Conservation (phyloP, 2,797 vertebrate genomes). For the Fistularia commersonii region DNA sequence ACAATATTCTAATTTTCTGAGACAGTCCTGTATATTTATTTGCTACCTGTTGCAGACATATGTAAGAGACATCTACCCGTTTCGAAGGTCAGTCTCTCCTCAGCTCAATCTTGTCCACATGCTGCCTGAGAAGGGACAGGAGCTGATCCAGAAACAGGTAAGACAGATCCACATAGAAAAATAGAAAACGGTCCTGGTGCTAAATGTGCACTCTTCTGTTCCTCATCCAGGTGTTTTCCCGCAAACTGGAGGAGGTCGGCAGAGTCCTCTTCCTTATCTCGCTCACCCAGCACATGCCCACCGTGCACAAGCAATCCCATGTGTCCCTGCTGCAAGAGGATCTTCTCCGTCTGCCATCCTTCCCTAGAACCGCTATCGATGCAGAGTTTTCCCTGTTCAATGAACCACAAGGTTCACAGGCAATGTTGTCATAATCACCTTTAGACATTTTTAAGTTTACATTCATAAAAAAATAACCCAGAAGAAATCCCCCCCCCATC, state of each 20-base stretch:
- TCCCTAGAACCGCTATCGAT: slow-evolving; percentile 94
- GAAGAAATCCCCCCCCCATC: no score
- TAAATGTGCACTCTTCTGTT: neutral
- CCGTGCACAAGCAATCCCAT: slow-evolving; percentile 94
- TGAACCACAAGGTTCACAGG: slow-evolving; percentile 84
- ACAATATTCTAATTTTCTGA: no score
- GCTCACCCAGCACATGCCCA: slow-evolving; percentile 92
- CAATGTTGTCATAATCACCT: neutral
- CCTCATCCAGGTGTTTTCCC: slow-evolving; percentile 87
- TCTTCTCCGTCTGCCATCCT: slow-evolving; percentile 93
- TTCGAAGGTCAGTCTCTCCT: slow-evolving; percentile 94
- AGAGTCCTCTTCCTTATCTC: slow-evolving; percentile 96
- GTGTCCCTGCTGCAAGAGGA: slow-evolving; percentile 98
- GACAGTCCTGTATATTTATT: no score
- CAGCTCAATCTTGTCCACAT: slow-evolving; percentile 98
- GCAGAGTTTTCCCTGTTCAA: slow-evolving; percentile 96
- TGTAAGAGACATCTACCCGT: slow-evolving; percentile 97
- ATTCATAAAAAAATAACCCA: no score
- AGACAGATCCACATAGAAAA: neutral
- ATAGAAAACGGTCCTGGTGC: neutral
- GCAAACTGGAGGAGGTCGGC: slow-evolving; percentile 96
- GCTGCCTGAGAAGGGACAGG: slow-evolving; percentile 96
- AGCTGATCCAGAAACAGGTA: slow-evolving; percentile 99
- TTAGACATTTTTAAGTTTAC: no score
- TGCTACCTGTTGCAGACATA: slow-evolving; percentile 81